Evolutionary conservation across 1,140 invertebrate genomes (phyloP).

Genomic region (Heliconius melpomene): DNA sequence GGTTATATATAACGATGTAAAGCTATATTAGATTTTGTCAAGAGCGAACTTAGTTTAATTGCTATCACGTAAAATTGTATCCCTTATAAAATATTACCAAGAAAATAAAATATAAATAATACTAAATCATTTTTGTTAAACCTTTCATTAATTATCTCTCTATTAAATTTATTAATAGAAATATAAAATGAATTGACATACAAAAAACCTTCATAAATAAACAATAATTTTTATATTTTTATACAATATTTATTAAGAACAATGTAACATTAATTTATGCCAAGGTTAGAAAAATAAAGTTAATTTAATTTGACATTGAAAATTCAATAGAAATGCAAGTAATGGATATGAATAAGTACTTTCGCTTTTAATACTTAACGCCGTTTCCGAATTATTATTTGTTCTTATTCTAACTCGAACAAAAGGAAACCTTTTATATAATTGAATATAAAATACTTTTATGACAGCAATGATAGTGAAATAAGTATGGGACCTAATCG

Average conservation of each 20-base stretch:
- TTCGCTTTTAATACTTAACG: constrained; percentile 10
- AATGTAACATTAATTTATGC: background rate
- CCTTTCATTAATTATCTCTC: too few species aligned
- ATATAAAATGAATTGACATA: too few species aligned
- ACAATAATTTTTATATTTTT: too few species aligned
- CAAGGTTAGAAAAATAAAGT: background rate
- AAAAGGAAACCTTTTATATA: constrained; percentile 7
- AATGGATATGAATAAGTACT: constrained; percentile 11
- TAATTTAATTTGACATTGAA: constrained; percentile 23
- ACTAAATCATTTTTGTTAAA: too few species aligned
- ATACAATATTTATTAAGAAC: background rate
- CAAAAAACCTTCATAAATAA: too few species aligned
- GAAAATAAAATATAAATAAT: too few species aligned
- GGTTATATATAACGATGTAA: background rate
- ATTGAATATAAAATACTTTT: constrained; percentile 1
- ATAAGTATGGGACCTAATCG: constrained; percentile 21
- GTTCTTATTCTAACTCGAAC: background rate
- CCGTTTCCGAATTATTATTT: background rate
- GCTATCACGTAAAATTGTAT: too few species aligned
- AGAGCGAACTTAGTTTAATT: too few species aligned
- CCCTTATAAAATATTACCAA: too few species aligned
- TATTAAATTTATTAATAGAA: too few species aligned
- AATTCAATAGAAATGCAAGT: constrained; percentile 5
- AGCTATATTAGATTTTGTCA: background rate
- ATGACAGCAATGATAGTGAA: background rate